Percentiles rank a stretch among this genome's conserved stretches.
These are phyloP conservation scores for Caenorhabditis sinica DNA, from an alignment of 2,888 invertebrate species.

Conservation along the genomic window DNA sequence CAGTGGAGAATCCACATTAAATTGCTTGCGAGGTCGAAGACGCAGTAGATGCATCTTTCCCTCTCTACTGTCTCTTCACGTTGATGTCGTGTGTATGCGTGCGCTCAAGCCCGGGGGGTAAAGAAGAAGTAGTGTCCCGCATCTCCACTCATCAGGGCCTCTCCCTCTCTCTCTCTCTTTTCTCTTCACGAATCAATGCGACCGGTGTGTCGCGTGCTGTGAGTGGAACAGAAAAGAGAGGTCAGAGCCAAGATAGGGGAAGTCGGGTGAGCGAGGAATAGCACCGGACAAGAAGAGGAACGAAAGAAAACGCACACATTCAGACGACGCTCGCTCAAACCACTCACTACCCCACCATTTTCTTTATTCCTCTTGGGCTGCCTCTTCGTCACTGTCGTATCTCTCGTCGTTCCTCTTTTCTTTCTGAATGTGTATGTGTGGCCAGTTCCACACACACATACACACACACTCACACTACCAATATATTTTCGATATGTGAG, in stretches of 20 bases:
- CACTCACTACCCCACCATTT: slow-evolving; percentile 23
- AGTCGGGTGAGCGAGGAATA: not conserved
- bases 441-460: slow-evolving; percentile 38
- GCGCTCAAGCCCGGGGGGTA: slow-evolving; percentile 8
- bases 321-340: slow-evolving; percentile 31
- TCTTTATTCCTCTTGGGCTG: not conserved
- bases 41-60: slow-evolving; percentile 58
- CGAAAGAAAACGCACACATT: slow-evolving; percentile 21
- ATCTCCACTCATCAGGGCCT: slow-evolving; percentile 41
- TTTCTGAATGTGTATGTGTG: slow-evolving; percentile 17
- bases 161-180: not conserved
- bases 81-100: slow-evolving; percentile 13
- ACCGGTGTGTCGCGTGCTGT: slow-evolving; percentile 38
- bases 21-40: slow-evolving; percentile 62
- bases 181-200: slow-evolving; percentile 53
- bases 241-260: slow-evolving; percentile 16
- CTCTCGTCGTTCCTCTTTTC: slow-evolving; percentile 9
- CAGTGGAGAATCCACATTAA: slow-evolving; percentile 60
- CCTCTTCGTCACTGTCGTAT: slow-evolving; percentile 7
- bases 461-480: slow-evolving; percentile 49
- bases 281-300: not conserved
- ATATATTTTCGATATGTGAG: slow-evolving; percentile 61
- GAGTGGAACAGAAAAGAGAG: slow-evolving; percentile 19
- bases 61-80: slow-evolving; percentile 20
- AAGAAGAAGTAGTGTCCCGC: not conserved